Evolutionary conservation across 2,113 vertebrate genomes (phyloP).

Genomic region (Origma solitaria): DNA sequence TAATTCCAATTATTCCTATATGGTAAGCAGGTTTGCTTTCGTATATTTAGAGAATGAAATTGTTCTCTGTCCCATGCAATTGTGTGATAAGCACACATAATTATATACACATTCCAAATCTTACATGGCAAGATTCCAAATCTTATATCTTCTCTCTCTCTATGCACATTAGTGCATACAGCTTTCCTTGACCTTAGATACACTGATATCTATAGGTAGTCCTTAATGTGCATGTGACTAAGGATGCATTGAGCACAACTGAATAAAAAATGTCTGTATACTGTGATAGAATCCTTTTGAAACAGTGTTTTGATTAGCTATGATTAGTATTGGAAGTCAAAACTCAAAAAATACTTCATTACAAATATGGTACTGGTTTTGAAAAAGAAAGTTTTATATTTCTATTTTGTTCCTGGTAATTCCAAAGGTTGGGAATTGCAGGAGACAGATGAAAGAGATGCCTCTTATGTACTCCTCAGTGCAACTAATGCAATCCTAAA

Average conservation of each 20-base stretch:
- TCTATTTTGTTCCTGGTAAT: neutral
- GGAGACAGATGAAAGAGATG: neutral
- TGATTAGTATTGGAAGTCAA: neutral
- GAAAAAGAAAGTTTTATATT: neutral
- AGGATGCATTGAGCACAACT: neutral
- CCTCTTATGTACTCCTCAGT: neutral
- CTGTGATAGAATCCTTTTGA: neutral
- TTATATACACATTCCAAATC: neutral
- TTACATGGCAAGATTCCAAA: neutral
- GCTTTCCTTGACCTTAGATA: neutral
- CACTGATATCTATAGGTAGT: neutral
- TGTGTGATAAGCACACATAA: neutral
- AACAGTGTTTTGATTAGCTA: neutral
- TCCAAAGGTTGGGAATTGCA: neutral
- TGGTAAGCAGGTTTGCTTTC: neutral
- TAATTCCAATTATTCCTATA: neutral
- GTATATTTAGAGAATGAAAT: neutral
- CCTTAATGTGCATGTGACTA: neutral
- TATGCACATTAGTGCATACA: neutral
- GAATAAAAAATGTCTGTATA: neutral
- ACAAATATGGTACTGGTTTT: neutral
- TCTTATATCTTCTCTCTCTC: neutral
- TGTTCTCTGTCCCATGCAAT: neutral
- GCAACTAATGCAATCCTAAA: neutral
- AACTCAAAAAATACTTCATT: neutral